Conservation (phyloP, 2,113 vertebrate genomes). For the Oplegnathus fasciatus region DNA sequence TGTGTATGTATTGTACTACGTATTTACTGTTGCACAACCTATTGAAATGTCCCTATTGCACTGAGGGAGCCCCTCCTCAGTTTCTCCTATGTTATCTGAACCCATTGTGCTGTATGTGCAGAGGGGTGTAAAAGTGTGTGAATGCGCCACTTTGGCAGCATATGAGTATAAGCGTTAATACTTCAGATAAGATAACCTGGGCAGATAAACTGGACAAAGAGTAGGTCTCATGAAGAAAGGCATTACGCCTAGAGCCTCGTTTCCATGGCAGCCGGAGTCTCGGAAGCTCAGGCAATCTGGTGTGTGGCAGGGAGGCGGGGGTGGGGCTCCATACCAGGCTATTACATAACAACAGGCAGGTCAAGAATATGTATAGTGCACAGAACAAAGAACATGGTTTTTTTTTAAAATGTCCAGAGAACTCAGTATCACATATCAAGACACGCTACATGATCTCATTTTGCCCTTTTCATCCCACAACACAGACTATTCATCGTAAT, state of each 20-base stretch:
- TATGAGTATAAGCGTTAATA: background rate
- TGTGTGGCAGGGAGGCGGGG: slow-evolving; percentile 20
- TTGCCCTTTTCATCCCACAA: background rate
- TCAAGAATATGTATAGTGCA: slow-evolving; percentile 11
- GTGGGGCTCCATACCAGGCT: slow-evolving; percentile 27
- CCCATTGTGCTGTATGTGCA: background rate
- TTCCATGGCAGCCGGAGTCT: slow-evolving; percentile 54
- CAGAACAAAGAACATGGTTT: slow-evolving; percentile 16
- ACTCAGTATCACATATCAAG: background rate
- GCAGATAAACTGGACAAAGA: slow-evolving; percentile 25
- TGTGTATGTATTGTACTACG: background rate
- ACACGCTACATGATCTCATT: background rate
- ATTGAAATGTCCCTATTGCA: background rate
- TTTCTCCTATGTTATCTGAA: slow-evolving; percentile 11
- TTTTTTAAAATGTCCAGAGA: background rate
- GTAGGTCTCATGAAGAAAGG: slow-evolving; percentile 10
- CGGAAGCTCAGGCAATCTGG: slow-evolving; percentile 25
- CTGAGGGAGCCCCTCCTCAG: background rate
- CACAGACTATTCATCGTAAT: background rate
- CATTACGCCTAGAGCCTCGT: slow-evolving; percentile 7
- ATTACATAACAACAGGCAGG: slow-evolving; percentile 45
- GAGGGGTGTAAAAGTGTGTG: background rate
- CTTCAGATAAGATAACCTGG: slow-evolving; percentile 13
- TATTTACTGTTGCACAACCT: slow-evolving; percentile 23
- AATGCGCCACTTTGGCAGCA: background rate